phyloP scores from a whole-genome alignment of 2,797 vertebrate genomes.

The Spinus olivaceus region DNA sequence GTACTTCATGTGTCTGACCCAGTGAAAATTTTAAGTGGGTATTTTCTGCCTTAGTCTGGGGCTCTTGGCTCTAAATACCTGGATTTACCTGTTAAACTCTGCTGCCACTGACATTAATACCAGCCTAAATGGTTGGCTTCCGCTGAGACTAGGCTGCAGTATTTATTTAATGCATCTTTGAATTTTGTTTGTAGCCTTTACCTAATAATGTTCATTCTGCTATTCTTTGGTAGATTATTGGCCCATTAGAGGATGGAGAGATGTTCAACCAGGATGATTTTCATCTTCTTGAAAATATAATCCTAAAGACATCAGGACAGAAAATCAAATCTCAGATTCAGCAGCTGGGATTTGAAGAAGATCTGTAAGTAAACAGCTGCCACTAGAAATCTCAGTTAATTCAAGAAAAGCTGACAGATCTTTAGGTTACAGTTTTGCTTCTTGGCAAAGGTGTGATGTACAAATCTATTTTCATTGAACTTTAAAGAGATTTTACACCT shows the following conservation, averaged over 20 bases:
- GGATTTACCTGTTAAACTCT: neutral
- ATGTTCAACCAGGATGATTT: conserved; percentile 98
- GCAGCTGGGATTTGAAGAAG: conserved; percentile 89
- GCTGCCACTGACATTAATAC: neutral
- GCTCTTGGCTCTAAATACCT: neutral
- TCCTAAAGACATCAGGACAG: conserved; percentile 94
- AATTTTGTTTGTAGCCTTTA: neutral
- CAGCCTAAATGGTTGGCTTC: neutral
- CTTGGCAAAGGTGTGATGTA: neutral
- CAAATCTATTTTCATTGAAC: neutral
- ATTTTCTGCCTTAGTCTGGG: neutral
- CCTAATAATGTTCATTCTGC: neutral
- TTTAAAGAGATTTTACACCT: neutral
- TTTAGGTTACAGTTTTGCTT: neutral
- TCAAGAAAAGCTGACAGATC: neutral
- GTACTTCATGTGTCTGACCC: neutral
- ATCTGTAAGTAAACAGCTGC: conserved; percentile 81
- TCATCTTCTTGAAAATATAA: conserved; percentile 93
- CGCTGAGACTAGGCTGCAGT: neutral
- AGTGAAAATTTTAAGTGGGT: neutral
- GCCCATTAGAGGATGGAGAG: conserved; percentile 88
- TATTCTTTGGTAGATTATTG: conserved; percentile 82
- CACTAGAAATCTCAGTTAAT: neutral
- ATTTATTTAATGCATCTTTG: neutral
- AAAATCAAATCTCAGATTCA: conserved; percentile 93